Percentiles rank a stretch among this genome's conserved stretches.
Conservation (phyloP, 2,797 vertebrate species). For the Petrocephalus sullivani region DNA sequence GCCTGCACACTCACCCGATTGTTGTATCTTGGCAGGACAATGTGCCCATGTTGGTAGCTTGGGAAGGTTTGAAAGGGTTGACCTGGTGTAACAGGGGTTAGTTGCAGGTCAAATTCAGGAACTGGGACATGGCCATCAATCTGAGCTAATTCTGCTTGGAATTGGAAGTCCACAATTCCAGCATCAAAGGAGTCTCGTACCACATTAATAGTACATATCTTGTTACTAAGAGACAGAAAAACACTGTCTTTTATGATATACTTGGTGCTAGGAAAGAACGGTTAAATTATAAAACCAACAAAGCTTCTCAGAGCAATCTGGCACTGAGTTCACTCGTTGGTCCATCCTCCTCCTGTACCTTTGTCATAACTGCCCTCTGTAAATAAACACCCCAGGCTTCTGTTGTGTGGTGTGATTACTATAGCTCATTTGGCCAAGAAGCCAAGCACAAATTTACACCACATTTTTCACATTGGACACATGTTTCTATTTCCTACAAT, state of each 20-base stretch:
- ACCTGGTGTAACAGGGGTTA: constrained; percentile 56
- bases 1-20: constrained; percentile 52
- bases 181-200: constrained; percentile 76
- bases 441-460: neutral
- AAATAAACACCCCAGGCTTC: neutral
- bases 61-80: constrained; percentile 53
- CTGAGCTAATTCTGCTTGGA: constrained; percentile 58
- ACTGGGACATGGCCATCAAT: constrained; percentile 55
- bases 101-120: constrained; percentile 48
- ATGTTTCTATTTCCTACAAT: neutral
- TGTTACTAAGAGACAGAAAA: constrained; percentile 54
- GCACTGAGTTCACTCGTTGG: neutral
- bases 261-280: neutral
- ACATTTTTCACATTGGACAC: neutral
- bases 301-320: neutral
- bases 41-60: constrained; percentile 65
- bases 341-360: neutral
- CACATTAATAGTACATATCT: constrained; percentile 76
- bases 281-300: neutral
- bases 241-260: neutral
- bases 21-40: constrained; percentile 57
- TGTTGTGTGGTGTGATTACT: neutral
- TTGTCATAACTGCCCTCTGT: neutral
- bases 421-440: neutral
- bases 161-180: constrained; percentile 71